A percentile compares a stretch with the other conserved stretches of the same genome.
Evolutionary conservation across 2,888 invertebrate genomes (phyloP).

Genomic region (Drosophila planitibia): DNA sequence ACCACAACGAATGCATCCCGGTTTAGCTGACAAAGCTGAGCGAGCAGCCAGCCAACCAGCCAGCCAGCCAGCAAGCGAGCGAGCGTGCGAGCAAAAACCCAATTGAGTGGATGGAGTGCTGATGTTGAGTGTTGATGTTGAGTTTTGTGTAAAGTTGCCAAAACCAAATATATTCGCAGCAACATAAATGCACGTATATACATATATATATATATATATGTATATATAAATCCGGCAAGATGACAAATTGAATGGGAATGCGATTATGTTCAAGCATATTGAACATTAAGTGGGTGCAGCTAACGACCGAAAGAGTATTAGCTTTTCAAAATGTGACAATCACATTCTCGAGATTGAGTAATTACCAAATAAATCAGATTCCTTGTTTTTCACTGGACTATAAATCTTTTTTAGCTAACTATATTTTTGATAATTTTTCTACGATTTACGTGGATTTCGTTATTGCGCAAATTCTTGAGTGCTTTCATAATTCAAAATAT

Average conservation of each 20-base stretch:
- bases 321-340: background rate
- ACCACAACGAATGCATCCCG: slow-evolving; percentile 60
- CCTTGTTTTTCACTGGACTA: background rate
- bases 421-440: background rate
- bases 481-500: background rate
- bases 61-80: background rate
- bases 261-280: slow-evolving; percentile 9
- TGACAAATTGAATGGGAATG: background rate
- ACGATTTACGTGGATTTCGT: background rate
- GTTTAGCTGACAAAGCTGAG: slow-evolving; percentile 8
- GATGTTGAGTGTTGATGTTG: slow-evolving; percentile 4
- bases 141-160: slow-evolving; percentile 5
- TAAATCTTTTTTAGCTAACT: background rate
- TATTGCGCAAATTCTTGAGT: background rate
- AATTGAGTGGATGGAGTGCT: slow-evolving; percentile 20
- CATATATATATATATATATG: background rate
- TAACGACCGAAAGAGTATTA: background rate
- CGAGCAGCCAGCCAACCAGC: background rate
- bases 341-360: background rate
- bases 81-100: background rate
- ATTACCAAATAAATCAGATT: background rate
- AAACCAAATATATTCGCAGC: slow-evolving; percentile 9
- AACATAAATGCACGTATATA: too few relatives aligned
- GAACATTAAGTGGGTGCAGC: background rate
- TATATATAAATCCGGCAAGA: slow-evolving; percentile 5